phyloP scores from a whole-genome alignment of 1,140 invertebrate species.

The Bombus cullumanus region DNA sequence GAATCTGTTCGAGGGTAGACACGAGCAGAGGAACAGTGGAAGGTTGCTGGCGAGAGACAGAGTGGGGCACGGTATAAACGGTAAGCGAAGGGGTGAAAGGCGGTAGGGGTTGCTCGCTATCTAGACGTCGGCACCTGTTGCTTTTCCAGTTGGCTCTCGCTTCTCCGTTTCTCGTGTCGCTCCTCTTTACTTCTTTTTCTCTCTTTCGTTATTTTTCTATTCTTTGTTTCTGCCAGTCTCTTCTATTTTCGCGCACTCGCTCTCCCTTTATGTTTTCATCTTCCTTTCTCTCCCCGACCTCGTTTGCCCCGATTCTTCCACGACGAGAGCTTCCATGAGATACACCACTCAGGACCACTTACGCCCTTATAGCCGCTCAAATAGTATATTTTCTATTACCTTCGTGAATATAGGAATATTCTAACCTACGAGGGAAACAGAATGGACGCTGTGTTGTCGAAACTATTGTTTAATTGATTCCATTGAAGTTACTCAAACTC shows the following conservation, averaged over 20 bases:
- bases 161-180: conserved; percentile 55
- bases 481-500: no score
- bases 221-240: conserved; percentile 55
- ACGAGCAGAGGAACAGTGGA: conserved; percentile 43
- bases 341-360: conserved; percentile 73
- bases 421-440: no score
- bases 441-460: no score
- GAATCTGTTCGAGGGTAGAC: conserved; percentile 77
- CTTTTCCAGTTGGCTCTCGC: conserved; percentile 75
- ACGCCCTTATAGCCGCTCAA: conserved; percentile 51
- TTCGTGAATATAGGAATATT: neutral
- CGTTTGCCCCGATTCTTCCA: conserved; percentile 35
- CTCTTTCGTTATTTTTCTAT: conserved; percentile 23
- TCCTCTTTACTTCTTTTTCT: neutral
- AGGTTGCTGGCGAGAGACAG: conserved; percentile 5
- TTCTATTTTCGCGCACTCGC: conserved; percentile 14
- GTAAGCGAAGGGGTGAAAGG: conserved; percentile 48
- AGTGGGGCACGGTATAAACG: conserved; percentile 31
- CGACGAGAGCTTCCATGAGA: conserved; percentile 45
- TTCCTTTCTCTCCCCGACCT: neutral
- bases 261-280: conserved; percentile 1
- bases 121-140: conserved; percentile 80
- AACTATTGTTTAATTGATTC: neutral
- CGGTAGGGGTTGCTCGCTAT: conserved; percentile 72
- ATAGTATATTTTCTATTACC: conserved; percentile 30